These are phyloP conservation scores for Calephelis nemesis DNA, from an alignment of 1,140 invertebrate genomes.

Conservation along the genomic window DNA sequence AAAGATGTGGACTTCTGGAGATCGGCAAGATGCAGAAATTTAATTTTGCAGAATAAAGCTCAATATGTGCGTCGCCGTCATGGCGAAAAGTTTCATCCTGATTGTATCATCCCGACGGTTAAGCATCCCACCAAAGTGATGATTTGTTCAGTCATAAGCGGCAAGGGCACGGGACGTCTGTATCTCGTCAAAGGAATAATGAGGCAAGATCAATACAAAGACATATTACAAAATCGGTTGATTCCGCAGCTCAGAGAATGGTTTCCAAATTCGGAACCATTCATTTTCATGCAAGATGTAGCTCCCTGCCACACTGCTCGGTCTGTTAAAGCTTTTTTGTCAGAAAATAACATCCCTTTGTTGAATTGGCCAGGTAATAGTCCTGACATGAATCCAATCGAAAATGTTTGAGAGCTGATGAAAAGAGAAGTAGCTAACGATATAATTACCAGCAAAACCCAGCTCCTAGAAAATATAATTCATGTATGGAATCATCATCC, in stretches of 20 bases:
- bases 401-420: slow-evolving; percentile 18
- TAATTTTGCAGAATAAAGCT: too few species aligned
- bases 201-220: slow-evolving; percentile 26
- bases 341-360: too few species aligned
- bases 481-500: too few species aligned
- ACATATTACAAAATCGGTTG: slow-evolving; percentile 20
- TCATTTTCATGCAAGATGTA: not conserved
- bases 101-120: too few species aligned
- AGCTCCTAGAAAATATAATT: slow-evolving; percentile 13
- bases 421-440: slow-evolving; percentile 14
- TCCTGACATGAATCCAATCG: too few species aligned
- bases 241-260: slow-evolving; percentile 11
- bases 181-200: slow-evolving; percentile 24
- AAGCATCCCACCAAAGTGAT: slow-evolving; percentile 18
- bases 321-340: too few species aligned
- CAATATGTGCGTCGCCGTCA: slow-evolving; percentile 17
- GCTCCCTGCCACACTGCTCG: too few species aligned
- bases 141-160: slow-evolving; percentile 6
- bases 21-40: not conserved
- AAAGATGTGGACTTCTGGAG: slow-evolving; percentile 22
- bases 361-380: too few species aligned
- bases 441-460: slow-evolving; percentile 14
- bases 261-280: slow-evolving; percentile 18
- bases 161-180: slow-evolving; percentile 20
- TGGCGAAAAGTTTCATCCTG: slow-evolving; percentile 3